Base-by-base conservation (phyloP, 2,888 invertebrate genomes). In the Didymodactylos carnosus region DNA sequence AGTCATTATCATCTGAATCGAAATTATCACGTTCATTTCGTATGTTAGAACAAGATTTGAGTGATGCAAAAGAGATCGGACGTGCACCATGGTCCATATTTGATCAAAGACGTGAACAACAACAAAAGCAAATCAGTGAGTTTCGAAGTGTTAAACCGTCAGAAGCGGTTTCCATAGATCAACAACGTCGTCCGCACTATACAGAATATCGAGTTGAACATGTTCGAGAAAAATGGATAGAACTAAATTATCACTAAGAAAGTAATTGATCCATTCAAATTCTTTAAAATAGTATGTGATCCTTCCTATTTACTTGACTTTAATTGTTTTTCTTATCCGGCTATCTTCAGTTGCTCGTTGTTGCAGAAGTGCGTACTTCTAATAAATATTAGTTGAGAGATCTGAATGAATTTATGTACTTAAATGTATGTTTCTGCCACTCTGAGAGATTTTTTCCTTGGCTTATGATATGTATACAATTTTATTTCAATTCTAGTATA, bases 201-300 rank as follows among this genome's bases (percentile, higher is more conserved):
- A 39, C 35, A 13, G 74, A 74, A 29, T 74, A 71, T 74, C 71
- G 62, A 71, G 74, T 71, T 27, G 71, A 74, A 35, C 74, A 74
- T 69, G 41, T 71, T 25, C 71, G 71, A 62, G 39, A 74, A 27
- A 74, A 72, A 39, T 74, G 74, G 74, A 62, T 74, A 19, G 74
- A 74, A 29, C 74, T 71, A 43, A 74, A 74, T 41, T 4, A n/a
- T 53, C 19, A 62, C 3, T 35, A 35, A 62, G n/a, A 0, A 13
- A 10, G 8, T 16, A 16, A 13, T 6, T 23, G n/a, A n/a, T n/a
- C n/a, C n/a, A n/a, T n/a, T n/a, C n/a, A n/a, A n/a, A n/a, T n/a
- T n/a, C n/a, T n/a, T n/a, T n/a, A n/a, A n/a, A n/a, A n/a, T n/a
- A n/a, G n/a, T n/a, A n/a, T n/a, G n/a, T n/a, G n/a, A n/a, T n/a